Evolutionary conservation across 2,888 invertebrate species (phyloP), one percentile per base, ranked within the genome.

Genomic region (Epinotia nisella): DNA sequence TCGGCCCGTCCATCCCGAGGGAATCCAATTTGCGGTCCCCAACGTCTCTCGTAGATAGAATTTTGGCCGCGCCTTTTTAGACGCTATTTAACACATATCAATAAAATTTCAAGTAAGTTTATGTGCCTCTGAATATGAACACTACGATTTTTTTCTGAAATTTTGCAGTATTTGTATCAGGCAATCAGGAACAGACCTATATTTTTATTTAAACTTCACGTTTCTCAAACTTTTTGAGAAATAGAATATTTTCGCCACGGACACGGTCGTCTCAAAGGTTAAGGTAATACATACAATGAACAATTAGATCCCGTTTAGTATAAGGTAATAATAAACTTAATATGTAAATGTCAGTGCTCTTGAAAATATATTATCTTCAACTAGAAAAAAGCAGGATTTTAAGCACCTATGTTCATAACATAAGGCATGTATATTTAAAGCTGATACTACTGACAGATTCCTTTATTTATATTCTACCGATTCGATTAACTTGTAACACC

Each of bases 11-110:
- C 85, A 85, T 87, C 84, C 84, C 84, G 83, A 83, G 84, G 84
- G 85, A 87, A 90, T 89, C 89, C 88, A 90, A 90, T 90, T 90
- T 90, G 87, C 83, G 83, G 75, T 80, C 81, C 78, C 72, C 82
- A 83, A 84, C 85, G 85, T 85, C 85, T 85, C 85, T 79, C 75
- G 81, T 81, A 90, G 91, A 91, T 90, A 85, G 87, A 88, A 88
- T 91, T 90, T 88, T 79, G 82, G 83, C 77, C 80, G 82, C 81
- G 80, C 83, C 82, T 86, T 84, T 85, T 86, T 88, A 89, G 89
- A 87, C 85, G 82, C 85, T 87, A 87, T 89, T 87, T 87, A 88
- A 69, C 73, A 69, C 73, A 64, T 69, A 69, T 69, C 58, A 64
- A 59, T 73, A 80, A 81, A 82, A 80, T 79, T 80, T 83, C 80